phyloP scores from a whole-genome alignment of 2,888 invertebrate genomes.

The Epinotia brunnichana region DNA sequence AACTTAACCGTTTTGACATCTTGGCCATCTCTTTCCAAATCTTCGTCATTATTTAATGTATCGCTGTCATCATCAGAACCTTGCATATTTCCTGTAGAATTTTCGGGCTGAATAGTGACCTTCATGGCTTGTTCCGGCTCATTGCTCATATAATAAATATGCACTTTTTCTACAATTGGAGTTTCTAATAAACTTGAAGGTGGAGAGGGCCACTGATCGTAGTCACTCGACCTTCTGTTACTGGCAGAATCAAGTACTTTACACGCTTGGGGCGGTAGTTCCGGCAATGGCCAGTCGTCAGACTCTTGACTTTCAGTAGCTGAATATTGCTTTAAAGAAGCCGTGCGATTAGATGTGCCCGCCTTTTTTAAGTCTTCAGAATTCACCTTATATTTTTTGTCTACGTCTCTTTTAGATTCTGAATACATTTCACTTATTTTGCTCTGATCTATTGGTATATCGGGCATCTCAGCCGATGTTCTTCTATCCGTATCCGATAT shows the following conservation, averaged over 20 bases:
- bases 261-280: constrained; percentile 85
- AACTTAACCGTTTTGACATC: constrained; percentile 78
- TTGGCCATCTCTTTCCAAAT: constrained; percentile 81
- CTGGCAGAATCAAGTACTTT: constrained; percentile 59
- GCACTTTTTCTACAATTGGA: constrained; percentile 89
- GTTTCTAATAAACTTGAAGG: constrained; percentile 89
- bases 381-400: constrained; percentile 61
- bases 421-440: constrained; percentile 84
- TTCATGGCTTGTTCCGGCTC: constrained; percentile 91
- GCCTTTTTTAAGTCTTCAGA: constrained; percentile 61
- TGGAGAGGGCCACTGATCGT: constrained; percentile 92
- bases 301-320: constrained; percentile 88
- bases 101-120: constrained; percentile 88
- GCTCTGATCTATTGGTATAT: constrained; percentile 90
- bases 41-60: constrained; percentile 87
- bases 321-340: constrained; percentile 74
- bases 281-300: constrained; percentile 90
- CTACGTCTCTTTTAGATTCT: constrained; percentile 79
- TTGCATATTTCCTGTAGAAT: constrained; percentile 85
- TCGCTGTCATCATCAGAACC: constrained; percentile 88
- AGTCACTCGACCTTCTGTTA: constrained; percentile 84
- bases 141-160: constrained; percentile 90
- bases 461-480: constrained; percentile 93
- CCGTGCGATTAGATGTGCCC: constrained; percentile 66
- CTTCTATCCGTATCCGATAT: constrained; percentile 91